Evolutionary conservation across 2,888 invertebrate genomes (phyloP), one percentile per base, ranked within the genome.

Genomic region (Pachycephus smyrnensis): DNA sequence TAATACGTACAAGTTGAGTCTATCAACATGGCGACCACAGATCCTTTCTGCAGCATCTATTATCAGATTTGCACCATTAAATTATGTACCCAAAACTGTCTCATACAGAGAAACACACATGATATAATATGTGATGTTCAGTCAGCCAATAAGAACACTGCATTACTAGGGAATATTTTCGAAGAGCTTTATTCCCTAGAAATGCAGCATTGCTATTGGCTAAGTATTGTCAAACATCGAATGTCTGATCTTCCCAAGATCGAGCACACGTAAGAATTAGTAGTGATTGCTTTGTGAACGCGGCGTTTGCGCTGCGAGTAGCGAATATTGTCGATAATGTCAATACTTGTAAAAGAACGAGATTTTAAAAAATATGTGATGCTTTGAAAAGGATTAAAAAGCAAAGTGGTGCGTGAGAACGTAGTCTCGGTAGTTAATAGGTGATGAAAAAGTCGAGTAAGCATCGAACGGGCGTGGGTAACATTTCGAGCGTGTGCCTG

Each of bases 391-490:
- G 33, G 12, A 37, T 35, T 69, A 11, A 77, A 55, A 78, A 73
- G 23, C 40, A 76, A 75, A 69, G 68, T 78, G 69, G 33, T 68
- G 31, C 23, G 40, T 74, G 69, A 68, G 30, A 30, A 68, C 55
- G 68, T 33, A 30, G 69, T 32, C 71, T 33, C 73, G 79, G 80
- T 80, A 81, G 77, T 78, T 75, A 80, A 78, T 30, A 33, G 74
- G 36, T 86, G 86, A 89, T 89, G 88, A 89, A 87, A 87, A 89
- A 88, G 83, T 88, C 86, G 84, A 84, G 81, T 79, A 88, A 88
- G 82, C 84, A 87, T 77, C 86, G 87, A 83, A 83, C 87, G 85
- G 88, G 88, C 86, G 89, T 89, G 86, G 86, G 88, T 88, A 89
- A 88, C 79, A 86, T 88, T 84, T 87, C 88, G 82, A 84, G 88